Base-by-base conservation (phyloP, 2,113 vertebrate genomes). In the Cochlearius cochlearius region DNA sequence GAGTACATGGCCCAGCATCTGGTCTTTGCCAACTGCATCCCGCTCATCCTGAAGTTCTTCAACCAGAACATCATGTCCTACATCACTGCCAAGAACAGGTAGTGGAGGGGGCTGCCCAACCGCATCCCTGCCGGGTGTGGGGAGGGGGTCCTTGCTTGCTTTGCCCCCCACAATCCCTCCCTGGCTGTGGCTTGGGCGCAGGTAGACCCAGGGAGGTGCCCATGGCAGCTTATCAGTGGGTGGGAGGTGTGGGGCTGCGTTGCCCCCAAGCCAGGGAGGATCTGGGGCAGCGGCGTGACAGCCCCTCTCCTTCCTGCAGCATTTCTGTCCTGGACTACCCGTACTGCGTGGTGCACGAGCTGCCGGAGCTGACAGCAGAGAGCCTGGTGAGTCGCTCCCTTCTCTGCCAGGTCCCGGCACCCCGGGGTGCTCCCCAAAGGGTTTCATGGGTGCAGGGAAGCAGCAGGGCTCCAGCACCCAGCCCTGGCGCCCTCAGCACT, bases 1-100 rank as follows among this genome's bases (percentile, higher is more conserved):
- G 99, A 99, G 95, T 99, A 99, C 98, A 99, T 99, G 99, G 99
- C 99, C 74, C 99, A 99, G 95, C 99, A 99, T 79, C 96, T 99
- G 94, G 99, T 99, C 69, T 99, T 99, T 86, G 99, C 99, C 92
- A 99, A 99, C 98, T 99, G 99, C 94, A 99, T 99, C 94, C 99
- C 99, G 0, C 99, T 99, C 97, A 99, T 99, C 90, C 98, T 99
- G 32, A 99, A 99, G 98, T 99, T 99, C 98, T 99, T 99, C 98
- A 99, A 99, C 98, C 99, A 99, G 98, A 99, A 99, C 98, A 99
- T 99, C 96, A 99, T 99, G 99, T 99, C 99, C 34, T 99, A 99
- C 97, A 99, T 99, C 98, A 99, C 99, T 41, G 99, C 99, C 84
- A 99, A 99, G 97, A 99, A 99, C 97, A 99, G 99, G 99, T 99